These are phyloP conservation scores for Gryllus longicercus DNA, from an alignment of 2,888 invertebrate genomes.

Conservation along the genomic window DNA sequence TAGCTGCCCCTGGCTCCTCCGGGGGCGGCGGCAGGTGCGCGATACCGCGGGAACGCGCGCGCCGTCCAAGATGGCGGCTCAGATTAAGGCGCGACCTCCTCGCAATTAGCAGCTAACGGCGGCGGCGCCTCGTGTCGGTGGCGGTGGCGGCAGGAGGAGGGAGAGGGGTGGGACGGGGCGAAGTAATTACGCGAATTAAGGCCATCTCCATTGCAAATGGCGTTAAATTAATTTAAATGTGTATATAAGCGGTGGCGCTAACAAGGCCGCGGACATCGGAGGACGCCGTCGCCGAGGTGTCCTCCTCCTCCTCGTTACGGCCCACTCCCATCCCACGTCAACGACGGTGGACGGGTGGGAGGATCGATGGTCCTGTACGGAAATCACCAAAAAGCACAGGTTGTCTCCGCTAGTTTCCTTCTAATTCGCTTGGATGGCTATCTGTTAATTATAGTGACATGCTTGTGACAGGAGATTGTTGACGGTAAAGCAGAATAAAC, in stretches of 20 bases:
- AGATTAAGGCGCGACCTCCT: neutral
- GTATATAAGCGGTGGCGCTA: neutral
- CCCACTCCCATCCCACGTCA: too few species aligned
- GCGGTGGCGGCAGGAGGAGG: too few species aligned
- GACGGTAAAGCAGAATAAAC: too few species aligned
- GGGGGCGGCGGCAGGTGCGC: neutral
- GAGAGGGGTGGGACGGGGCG: neutral
- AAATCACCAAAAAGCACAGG: too few species aligned
- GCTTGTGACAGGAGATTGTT: too few species aligned
- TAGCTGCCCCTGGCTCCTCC: too few species aligned
- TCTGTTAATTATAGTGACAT: too few species aligned
- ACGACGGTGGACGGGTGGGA: too few species aligned
- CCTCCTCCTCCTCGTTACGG: too few species aligned
- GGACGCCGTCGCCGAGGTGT: neutral
- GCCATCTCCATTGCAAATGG: slow-evolving; percentile 6
- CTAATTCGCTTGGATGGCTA: too few species aligned
- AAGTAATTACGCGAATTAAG: slow-evolving; percentile 1
- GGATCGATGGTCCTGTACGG: too few species aligned
- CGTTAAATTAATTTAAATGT: neutral
- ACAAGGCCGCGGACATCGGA: neutral
- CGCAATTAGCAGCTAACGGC: neutral
- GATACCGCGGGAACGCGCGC: neutral
- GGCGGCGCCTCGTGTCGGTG: neutral
- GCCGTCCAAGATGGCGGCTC: neutral
- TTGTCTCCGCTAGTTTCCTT: too few species aligned